Conservation (phyloP, 2,888 invertebrate species). For the Lithosia quadra region DNA sequence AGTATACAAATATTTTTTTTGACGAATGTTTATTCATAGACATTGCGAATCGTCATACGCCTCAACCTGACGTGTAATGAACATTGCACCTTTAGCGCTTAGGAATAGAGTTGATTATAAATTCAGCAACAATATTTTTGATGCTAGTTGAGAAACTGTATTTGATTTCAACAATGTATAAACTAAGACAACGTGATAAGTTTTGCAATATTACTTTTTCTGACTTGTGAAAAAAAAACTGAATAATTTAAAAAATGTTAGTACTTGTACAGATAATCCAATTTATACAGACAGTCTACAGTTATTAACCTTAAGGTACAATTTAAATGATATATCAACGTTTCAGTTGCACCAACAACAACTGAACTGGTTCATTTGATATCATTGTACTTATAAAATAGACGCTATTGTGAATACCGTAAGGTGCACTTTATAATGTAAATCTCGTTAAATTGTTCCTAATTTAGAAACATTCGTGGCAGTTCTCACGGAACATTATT, state of each 20-base stretch:
- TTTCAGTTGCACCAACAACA: neutral
- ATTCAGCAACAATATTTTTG: too few relatives aligned
- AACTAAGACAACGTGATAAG: too few relatives aligned
- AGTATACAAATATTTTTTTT: too few relatives aligned
- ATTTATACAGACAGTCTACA: neutral
- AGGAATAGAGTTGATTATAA: too few relatives aligned
- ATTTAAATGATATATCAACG: neutral
- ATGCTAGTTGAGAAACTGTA: too few relatives aligned
- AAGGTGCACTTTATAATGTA: neutral
- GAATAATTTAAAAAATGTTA: neutral
- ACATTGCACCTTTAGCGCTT: too few relatives aligned
- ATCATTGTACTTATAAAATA: neutral
- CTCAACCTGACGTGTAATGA: too few relatives aligned
- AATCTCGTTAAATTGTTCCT: conserved; percentile 17
- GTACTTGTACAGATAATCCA: neutral
- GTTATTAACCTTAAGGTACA: neutral
- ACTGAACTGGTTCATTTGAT: neutral
- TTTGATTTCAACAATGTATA: too few relatives aligned
- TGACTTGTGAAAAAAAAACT: too few relatives aligned
- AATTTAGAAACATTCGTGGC: neutral
- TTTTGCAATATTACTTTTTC: too few relatives aligned
- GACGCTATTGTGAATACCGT: neutral
- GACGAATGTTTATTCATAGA: too few relatives aligned
- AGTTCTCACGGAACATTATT: neutral
- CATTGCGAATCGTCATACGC: too few relatives aligned